Evolutionary conservation across 1,140 invertebrate species (phyloP).

Genomic region (Sitobion miscanthi): DNA sequence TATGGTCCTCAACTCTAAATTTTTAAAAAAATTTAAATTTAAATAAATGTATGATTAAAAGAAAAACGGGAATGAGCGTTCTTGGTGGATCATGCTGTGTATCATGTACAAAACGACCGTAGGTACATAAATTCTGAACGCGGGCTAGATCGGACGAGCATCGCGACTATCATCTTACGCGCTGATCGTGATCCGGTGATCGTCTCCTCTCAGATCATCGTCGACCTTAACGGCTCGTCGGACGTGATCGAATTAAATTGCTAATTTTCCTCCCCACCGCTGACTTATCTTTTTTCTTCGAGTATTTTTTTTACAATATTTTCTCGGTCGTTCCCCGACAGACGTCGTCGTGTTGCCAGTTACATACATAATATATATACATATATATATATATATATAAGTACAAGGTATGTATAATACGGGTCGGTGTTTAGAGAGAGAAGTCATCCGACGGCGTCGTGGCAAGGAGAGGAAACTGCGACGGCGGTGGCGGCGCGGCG

Average conservation of each 20-base stretch:
- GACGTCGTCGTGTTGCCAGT: too few species aligned
- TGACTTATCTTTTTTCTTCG: background rate
- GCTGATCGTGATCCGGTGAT: background rate
- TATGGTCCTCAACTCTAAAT: background rate
- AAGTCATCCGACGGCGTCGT: background rate
- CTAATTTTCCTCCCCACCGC: conserved; percentile 23
- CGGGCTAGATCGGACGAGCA: background rate
- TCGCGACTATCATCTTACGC: background rate
- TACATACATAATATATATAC: background rate
- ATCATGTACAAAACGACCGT: background rate
- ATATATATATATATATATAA: background rate
- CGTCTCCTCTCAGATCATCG: background rate
- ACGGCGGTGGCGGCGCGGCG: background rate
- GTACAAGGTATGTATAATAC: background rate
- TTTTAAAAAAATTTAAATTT: background rate
- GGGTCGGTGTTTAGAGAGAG: background rate
- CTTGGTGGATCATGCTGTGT: background rate
- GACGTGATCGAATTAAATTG: conserved; percentile 48
- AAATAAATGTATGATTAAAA: background rate
- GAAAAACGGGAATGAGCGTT: background rate
- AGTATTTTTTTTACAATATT: background rate
- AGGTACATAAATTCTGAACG: background rate
- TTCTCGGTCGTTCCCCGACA: conserved; percentile 6
- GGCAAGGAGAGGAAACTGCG: background rate
- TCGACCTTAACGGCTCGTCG: background rate